Evolutionary conservation across 1,140 invertebrate species (phyloP).

Genomic region (Zaprionus lachaisei): DNA sequence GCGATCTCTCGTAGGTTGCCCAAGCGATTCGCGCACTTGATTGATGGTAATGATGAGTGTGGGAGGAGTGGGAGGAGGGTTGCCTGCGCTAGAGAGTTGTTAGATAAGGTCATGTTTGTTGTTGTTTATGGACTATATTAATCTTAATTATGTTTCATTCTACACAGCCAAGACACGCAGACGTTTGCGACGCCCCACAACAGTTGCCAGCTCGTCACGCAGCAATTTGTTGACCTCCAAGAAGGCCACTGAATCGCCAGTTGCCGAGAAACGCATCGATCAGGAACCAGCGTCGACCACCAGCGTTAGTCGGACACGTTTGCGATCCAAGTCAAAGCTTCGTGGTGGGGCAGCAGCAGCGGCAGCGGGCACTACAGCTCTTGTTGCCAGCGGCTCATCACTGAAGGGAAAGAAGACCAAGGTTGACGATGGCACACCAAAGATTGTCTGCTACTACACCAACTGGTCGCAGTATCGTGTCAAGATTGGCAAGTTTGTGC

Average conservation of each 20-base stretch:
- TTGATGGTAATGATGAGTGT: constrained; percentile 69
- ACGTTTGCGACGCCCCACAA: constrained; percentile 86
- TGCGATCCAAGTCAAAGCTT: constrained; percentile 86
- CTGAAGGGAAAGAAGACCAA: constrained; percentile 86
- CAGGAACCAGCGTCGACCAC: constrained; percentile 86
- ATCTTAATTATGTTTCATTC: constrained; percentile 8
- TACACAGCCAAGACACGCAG: constrained; percentile 84
- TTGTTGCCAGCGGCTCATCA: constrained; percentile 85
- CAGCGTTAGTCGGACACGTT: constrained; percentile 88
- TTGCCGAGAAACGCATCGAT: constrained; percentile 86
- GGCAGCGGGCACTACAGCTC: constrained; percentile 87
- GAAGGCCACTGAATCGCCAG: constrained; percentile 82
- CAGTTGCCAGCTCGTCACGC: constrained; percentile 80
- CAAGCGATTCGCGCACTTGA: constrained; percentile 40
- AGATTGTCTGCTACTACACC: constrained; percentile 97
- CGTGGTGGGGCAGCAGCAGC: constrained; percentile 86
- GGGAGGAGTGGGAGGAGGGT: neutral
- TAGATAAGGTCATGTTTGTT: constrained; percentile 19
- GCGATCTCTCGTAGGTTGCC: constrained; percentile 52
- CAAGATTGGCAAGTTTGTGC: constrained; percentile 96
- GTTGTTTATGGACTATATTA: constrained; percentile 13
- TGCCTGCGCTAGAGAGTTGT: constrained; percentile 14
- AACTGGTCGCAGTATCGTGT: constrained; percentile 98
- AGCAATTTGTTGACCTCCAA: constrained; percentile 84
- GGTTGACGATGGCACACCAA: constrained; percentile 87